Percentiles rank a stretch among this genome's conserved stretches.
These are phyloP conservation scores for Trissoscelio sp. DNA, from an alignment of 2,888 invertebrate species.

Conservation along the genomic window DNA sequence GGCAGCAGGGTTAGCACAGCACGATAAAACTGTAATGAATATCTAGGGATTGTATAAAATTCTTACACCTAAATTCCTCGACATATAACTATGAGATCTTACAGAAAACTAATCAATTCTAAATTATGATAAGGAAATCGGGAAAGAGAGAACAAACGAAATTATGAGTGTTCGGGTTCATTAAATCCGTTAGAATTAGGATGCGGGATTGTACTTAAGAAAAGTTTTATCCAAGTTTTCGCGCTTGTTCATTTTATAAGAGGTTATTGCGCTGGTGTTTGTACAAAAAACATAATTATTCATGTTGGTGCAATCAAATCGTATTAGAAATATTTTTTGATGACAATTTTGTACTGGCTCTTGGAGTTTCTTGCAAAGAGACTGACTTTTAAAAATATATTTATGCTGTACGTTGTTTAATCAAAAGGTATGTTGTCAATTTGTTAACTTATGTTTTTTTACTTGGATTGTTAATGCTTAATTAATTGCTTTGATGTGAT, in stretches of 20 bases:
- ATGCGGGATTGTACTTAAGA: slow-evolving; percentile 14
- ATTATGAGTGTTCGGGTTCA: background rate
- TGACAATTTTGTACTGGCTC: background rate
- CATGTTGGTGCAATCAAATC: background rate
- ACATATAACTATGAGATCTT: background rate
- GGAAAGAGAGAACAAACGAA: background rate
- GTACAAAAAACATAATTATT: background rate
- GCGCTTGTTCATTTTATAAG: background rate
- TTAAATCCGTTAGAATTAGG: background rate
- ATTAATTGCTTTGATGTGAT: no score
- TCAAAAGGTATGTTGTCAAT: no score
- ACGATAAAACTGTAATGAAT: no score
- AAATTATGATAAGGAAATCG: background rate
- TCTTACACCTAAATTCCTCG: slow-evolving; percentile 12
- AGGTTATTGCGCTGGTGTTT: slow-evolving; percentile 17
- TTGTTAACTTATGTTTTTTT: no score
- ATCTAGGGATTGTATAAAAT: slow-evolving; percentile 12
- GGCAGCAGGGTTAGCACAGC: no score
- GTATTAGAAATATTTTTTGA: background rate
- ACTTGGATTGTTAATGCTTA: no score
- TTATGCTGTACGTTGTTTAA: no score
- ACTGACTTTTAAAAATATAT: no score
- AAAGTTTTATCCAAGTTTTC: slow-evolving; percentile 3
- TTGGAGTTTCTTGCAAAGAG: no score
- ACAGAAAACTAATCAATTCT: background rate